phyloP scores from a whole-genome alignment of 64 coral and sea anemone species.

The Porites lutea region DNA sequence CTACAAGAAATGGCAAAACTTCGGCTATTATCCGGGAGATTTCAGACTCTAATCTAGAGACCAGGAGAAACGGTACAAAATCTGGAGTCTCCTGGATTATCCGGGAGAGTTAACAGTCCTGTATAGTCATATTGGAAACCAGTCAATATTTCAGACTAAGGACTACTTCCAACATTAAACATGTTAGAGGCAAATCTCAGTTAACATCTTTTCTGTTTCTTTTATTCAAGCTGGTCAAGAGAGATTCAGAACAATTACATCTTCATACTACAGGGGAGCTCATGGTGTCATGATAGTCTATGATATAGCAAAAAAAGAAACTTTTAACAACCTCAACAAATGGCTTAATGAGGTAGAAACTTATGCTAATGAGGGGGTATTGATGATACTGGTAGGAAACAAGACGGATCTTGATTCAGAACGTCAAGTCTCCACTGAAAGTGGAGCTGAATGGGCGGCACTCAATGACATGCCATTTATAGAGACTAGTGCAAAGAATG shows the following conservation, averaged over 20 bases:
- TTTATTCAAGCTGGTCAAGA: constrained; percentile 89
- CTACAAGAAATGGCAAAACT: too few relatives aligned
- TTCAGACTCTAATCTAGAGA: too few relatives aligned
- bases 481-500: constrained; percentile 88
- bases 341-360: constrained; percentile 93
- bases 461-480: constrained; percentile 94
- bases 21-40: too few relatives aligned
- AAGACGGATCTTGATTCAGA: constrained; percentile 88
- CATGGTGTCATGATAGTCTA: constrained; percentile 98
- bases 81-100: too few relatives aligned
- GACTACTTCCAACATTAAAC: too few relatives aligned
- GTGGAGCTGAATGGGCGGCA: constrained; percentile 76
- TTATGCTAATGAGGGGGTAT: constrained; percentile 88
- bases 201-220: not conserved
- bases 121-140: too few relatives aligned
- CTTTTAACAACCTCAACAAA: constrained; percentile 93
- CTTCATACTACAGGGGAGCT: constrained; percentile 93
- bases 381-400: constrained; percentile 91
- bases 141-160: too few relatives aligned
- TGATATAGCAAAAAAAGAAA: constrained; percentile 92
- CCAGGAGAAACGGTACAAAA: too few relatives aligned
- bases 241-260: constrained; percentile 91
- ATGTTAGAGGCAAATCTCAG: not conserved
- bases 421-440: constrained; percentile 81
- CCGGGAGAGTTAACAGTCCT: too few relatives aligned